These are phyloP conservation scores for Penaeus monodon DNA, from an alignment of 2,888 invertebrate species.

Conservation along the genomic window DNA sequence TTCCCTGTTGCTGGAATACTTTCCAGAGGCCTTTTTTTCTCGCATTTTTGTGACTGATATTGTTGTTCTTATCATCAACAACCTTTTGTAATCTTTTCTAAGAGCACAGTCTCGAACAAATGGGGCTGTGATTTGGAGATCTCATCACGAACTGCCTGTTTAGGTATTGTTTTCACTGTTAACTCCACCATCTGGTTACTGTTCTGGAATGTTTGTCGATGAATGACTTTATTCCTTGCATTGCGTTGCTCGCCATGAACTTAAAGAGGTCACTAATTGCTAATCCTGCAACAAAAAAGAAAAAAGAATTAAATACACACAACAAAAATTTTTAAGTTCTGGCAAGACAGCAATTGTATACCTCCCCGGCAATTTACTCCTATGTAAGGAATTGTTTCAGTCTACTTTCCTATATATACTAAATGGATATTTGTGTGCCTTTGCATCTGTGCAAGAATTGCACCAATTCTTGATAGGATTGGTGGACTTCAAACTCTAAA, in stretches of 20 bases:
- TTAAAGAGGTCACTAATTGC: too few species aligned
- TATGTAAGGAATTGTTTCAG: too few species aligned
- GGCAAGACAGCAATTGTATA: too few species aligned
- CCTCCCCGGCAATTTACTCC: too few species aligned
- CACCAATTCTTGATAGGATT: too few species aligned
- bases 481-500: too few species aligned
- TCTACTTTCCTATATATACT: too few species aligned
- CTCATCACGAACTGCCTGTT: neutral
- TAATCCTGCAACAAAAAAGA: too few species aligned
- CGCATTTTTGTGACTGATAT: neutral
- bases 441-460: too few species aligned
- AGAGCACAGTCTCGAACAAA: conserved; percentile 19
- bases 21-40: neutral
- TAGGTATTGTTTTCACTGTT: conserved; percentile 8
- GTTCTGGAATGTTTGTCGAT: conserved; percentile 15
- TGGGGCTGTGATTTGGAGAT: conserved; percentile 6
- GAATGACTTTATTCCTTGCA: conserved; percentile 25
- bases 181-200: conserved; percentile 6
- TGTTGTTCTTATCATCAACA: conserved; percentile 24
- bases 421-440: too few species aligned
- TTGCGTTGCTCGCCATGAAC: conserved; percentile 18
- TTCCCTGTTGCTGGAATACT: neutral
- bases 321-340: too few species aligned
- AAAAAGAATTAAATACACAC: too few species aligned
- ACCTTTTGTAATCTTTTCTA: conserved; percentile 22